Evolutionary conservation across 1,140 invertebrate species (phyloP), one percentile per base, ranked within the genome.

Genomic region (Leptinotarsa lineolata): DNA sequence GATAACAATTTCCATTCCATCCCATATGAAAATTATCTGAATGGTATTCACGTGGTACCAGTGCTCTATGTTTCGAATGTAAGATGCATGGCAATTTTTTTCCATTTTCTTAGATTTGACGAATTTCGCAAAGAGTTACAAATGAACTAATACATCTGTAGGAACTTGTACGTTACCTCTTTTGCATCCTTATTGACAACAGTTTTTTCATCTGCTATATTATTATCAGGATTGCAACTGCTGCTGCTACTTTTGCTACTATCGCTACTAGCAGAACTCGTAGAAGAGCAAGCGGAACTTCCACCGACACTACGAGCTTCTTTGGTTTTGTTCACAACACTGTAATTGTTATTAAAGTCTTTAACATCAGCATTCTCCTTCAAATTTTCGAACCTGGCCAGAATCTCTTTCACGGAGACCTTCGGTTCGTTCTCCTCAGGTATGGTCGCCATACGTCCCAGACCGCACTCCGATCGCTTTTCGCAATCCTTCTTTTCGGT

Each of bases 381-480:
- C 61, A 94, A 86, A 82, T 92, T 93, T 80, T 94, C 92, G 83
- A 94, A 93, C 65, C 92, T 87, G 44, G 92, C 92, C 69, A 94
- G 84, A 75, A 94, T 93, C 78, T 93, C 92, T 76, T 92, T 91
- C 44, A 94, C 92, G 72, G 92, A 93, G 73, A 93, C 88, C 85
- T 93, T 93, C 21, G 88, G 90, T 81, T 93, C 92, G 6, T 88
- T 89, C 77, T 94, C 92, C 81, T 94, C 92, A n/a, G 91, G 88
- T 46, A 94, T 93, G 3, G 92, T 93, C 83, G 92, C 91, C 92
- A 94, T 93, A 78, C 90, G 88, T 58, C 24, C 60, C 59, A 54
- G 66, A 30, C 48, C 71, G 20, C 71, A 66, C 21, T 80, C 78
- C 20, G 70, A 48, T 48, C 75, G 74, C 48, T 79, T 80, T 30